phyloP scores from a whole-genome alignment of 2,888 invertebrate genomes.

The Stratiomys singularior region DNA sequence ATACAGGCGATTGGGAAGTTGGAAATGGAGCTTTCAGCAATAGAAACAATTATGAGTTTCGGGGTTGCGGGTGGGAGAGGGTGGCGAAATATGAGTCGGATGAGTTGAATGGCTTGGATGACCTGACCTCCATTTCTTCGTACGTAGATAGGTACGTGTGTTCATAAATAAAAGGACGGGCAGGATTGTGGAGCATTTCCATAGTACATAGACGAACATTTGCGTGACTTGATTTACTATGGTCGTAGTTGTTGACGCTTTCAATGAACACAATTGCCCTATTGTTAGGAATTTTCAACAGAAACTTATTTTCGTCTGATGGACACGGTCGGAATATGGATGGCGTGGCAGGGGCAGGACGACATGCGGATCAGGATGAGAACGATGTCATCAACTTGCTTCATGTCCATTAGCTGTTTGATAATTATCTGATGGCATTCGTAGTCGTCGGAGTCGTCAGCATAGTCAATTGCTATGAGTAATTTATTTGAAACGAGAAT shows the following conservation, averaged over 20 bases:
- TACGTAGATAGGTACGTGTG: neutral
- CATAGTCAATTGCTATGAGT: neutral
- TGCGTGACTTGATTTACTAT: slow-evolving; percentile 45
- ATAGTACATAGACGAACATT: slow-evolving; percentile 7
- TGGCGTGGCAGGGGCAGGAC: too few species aligned
- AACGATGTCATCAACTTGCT: slow-evolving; percentile 39
- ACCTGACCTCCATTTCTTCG: neutral
- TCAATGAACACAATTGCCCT: slow-evolving; percentile 39
- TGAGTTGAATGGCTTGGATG: slow-evolving; percentile 8
- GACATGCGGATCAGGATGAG: neutral
- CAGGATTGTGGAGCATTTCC: neutral
- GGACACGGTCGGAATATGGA: neutral
- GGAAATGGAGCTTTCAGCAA: slow-evolving; percentile 1
- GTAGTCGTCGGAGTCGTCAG: neutral
- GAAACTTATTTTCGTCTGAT: slow-evolving; percentile 35
- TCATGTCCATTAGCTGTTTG: slow-evolving; percentile 40
- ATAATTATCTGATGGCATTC: slow-evolving; percentile 42
- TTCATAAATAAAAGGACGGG: neutral
- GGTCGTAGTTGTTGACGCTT: slow-evolving; percentile 36
- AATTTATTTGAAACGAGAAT: slow-evolving; percentile 16
- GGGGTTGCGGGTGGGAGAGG: neutral
- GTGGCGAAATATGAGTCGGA: neutral
- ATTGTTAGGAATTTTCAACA: slow-evolving; percentile 42
- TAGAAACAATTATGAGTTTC: slow-evolving; percentile 37
- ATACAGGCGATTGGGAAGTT: slow-evolving; percentile 1